Evolutionary conservation across 2,888 invertebrate genomes (phyloP).

Genomic region (Halocaridina rubra): DNA sequence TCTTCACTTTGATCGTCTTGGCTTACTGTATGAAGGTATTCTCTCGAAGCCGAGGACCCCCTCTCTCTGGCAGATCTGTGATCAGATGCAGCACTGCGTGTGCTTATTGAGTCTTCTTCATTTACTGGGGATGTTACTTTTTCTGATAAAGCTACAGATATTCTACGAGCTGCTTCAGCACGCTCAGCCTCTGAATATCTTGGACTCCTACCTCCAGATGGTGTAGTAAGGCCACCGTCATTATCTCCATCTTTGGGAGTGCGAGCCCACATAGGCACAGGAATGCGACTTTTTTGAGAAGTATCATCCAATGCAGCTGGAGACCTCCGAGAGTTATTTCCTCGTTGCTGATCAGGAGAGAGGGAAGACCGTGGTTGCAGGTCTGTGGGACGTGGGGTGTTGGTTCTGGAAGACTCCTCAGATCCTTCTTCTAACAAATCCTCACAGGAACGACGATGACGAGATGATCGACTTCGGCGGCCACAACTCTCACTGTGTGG

Average conservation of each 20-base stretch:
- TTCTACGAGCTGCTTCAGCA: conserved; percentile 54
- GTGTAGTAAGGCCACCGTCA: conserved; percentile 42
- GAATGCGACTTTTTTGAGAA: conserved; percentile 59
- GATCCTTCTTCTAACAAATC: conserved; percentile 60
- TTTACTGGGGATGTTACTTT: conserved; percentile 61
- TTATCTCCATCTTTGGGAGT: conserved; percentile 48
- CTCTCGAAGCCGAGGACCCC: conserved; percentile 30
- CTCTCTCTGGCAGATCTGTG: conserved; percentile 44
- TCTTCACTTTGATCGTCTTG: conserved; percentile 63
- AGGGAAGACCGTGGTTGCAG: conserved; percentile 53
- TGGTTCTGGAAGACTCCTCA: conserved; percentile 61
- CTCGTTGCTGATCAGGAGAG: conserved; percentile 52
- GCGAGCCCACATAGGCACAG: conserved; percentile 61
- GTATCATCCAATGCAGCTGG: conserved; percentile 55
- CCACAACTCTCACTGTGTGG: conserved; percentile 60
- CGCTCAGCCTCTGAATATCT: conserved; percentile 58
- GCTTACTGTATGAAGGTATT: conserved; percentile 62
- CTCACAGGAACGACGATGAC: conserved; percentile 61
- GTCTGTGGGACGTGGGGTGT: conserved; percentile 60
- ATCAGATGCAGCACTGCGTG: conserved; percentile 57
- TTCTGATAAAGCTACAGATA: conserved; percentile 52
- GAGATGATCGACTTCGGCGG: conserved; percentile 59
- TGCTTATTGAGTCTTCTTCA: conserved; percentile 58
- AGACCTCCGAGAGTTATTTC: conserved; percentile 36
- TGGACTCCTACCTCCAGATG: conserved; percentile 55